A percentile compares a stretch with the other conserved stretches of the same genome.
These are phyloP conservation scores for Calyptommatus sinebrachiatus DNA, from an alignment of 2,113 vertebrate genomes.

Conservation along the genomic window DNA sequence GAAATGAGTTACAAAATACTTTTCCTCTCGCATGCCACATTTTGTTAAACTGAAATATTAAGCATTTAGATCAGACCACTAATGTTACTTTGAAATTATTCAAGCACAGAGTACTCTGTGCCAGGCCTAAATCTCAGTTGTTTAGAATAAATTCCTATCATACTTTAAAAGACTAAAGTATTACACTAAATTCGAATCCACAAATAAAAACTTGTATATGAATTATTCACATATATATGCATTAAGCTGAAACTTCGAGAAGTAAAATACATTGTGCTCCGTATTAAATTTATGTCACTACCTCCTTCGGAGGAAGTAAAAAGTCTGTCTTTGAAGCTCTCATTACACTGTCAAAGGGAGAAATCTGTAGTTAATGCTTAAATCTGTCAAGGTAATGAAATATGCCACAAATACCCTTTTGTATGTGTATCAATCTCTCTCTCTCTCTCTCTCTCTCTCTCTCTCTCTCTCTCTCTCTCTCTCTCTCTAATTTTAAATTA, in stretches of 20 bases:
- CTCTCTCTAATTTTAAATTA: neutral
- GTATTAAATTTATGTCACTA: neutral
- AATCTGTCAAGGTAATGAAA: slow-evolving; percentile 1
- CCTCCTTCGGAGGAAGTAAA: slow-evolving; percentile 9
- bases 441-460: too few relatives aligned
- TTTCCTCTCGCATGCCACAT: neutral
- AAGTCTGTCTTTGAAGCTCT: rapidly evolving
- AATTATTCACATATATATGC: slow-evolving; percentile 18
- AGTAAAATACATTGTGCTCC: neutral
- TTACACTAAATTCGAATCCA: neutral
- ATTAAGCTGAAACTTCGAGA: slow-evolving; percentile 7
- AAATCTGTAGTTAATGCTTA: neutral
- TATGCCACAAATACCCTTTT: neutral
- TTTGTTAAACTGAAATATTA: neutral
- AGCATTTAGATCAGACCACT: neutral
- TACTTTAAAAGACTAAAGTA: neutral
- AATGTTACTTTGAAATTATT: neutral
- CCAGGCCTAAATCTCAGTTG: neutral
- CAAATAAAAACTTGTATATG: slow-evolving; percentile 8
- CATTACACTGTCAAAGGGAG: slow-evolving; percentile 9
- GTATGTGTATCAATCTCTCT: neutral
- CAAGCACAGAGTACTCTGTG: neutral
- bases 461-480: too few relatives aligned
- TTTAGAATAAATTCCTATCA: neutral
- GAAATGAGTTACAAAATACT: neutral